Conservation (phyloP, 53 echinoderm and acorn worm genomes). For the Glandiceps talaboti region DNA sequence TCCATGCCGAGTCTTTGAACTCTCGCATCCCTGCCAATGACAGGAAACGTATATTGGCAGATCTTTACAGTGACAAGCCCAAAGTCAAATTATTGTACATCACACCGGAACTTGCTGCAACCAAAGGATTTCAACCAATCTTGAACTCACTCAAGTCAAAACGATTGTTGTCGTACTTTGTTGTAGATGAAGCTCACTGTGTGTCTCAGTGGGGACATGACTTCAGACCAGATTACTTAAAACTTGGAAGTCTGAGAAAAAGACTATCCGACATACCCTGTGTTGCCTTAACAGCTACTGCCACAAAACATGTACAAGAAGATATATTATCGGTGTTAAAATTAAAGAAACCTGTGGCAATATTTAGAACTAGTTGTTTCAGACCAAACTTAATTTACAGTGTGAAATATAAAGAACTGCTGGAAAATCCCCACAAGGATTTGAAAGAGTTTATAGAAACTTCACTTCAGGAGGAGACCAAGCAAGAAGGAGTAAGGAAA, state of each 20-base stretch:
- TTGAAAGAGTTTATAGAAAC: conserved; percentile 60
- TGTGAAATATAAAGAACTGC: conserved; percentile 72
- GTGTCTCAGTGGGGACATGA: conserved; percentile 99
- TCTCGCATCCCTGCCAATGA: conserved; percentile 62
- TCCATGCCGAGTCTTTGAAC: conserved; percentile 66
- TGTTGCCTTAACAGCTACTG: conserved; percentile 86
- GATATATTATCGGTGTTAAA: conserved; percentile 55
- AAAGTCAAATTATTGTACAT: conserved; percentile 73
- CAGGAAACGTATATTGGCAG: conserved; percentile 41
- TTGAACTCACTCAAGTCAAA: conserved; percentile 32
- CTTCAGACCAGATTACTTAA: conserved; percentile 89
- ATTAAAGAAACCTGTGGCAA: conserved; percentile 30
- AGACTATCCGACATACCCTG: conserved; percentile 51
- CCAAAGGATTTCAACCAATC: conserved; percentile 46
- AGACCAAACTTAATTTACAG: conserved; percentile 78
- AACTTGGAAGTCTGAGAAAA: conserved; percentile 52
- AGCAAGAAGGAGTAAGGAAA: conserved; percentile 47
- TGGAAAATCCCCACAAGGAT: conserved; percentile 63
- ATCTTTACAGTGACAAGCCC: conserved; percentile 55
- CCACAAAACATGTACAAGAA: conserved; percentile 51
- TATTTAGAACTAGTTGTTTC: conserved; percentile 82
- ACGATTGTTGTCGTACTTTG: conserved; percentile 46
- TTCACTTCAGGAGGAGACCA: conserved; percentile 36
- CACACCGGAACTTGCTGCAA: conserved; percentile 79
- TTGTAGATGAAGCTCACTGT: conserved; percentile 94